Percentiles rank a stretch among this genome's conserved stretches.
These are phyloP conservation scores for Phoxinus dragarum DNA, from an alignment of 2,797 vertebrate species.

Conservation along the genomic window DNA sequence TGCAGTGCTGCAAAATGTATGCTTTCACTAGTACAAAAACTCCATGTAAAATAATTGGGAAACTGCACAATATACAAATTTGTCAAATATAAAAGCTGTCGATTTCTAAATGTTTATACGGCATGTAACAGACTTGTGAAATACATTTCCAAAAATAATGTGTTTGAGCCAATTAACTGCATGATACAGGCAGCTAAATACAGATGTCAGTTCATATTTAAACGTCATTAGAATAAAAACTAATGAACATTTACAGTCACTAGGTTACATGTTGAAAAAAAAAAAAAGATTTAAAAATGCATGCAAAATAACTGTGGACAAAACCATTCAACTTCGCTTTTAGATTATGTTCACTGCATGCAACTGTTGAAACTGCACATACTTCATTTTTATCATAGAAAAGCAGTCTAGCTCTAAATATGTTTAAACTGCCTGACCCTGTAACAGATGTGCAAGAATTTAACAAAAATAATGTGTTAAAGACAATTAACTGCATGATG, in stretches of 20 bases:
- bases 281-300: background rate
- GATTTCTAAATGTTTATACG: background rate
- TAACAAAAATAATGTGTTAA: background rate
- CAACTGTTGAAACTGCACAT: background rate
- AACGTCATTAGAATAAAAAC: background rate
- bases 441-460: background rate
- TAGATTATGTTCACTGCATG: background rate
- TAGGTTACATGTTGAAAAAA: background rate
- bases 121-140: background rate
- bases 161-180: background rate
- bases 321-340: background rate
- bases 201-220: background rate
- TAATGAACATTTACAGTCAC: background rate
- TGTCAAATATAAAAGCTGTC: background rate
- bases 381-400: background rate
- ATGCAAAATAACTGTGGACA: background rate
- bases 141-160: background rate
- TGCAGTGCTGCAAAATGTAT: background rate
- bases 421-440: background rate
- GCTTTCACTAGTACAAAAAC: background rate
- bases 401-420: background rate
- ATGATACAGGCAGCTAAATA: background rate
- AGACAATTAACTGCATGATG: background rate
- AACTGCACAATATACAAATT: background rate
- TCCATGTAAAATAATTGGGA: background rate